Percentiles rank a stretch among this genome's conserved stretches.
Evolutionary conservation across 2,888 invertebrate genomes (phyloP).

Genomic region (Sturmia bella): DNA sequence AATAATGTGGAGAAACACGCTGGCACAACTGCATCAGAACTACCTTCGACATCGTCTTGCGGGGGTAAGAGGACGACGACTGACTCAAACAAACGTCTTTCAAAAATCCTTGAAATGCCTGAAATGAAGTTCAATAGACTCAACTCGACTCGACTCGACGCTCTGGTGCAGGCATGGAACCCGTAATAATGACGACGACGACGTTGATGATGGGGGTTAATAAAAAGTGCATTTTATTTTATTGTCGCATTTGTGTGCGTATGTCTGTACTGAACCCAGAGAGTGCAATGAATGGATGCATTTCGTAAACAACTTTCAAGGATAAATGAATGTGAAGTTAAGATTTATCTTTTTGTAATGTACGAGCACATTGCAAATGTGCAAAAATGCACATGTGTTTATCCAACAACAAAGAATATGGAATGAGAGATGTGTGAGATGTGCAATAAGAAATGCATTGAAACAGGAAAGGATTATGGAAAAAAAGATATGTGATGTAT

Average conservation of each 20-base stretch:
- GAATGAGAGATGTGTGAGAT: conserved; percentile 30
- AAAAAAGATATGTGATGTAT: not conserved
- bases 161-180: conserved; percentile 33
- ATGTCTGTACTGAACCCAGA: conserved; percentile 21
- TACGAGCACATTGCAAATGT: conserved; percentile 14
- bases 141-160: conserved; percentile 14
- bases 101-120: conserved; percentile 68
- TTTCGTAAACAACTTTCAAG: conserved; percentile 65
- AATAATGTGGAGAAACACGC: conserved; percentile 35
- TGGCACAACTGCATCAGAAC: conserved; percentile 29
- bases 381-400: conserved; percentile 45
- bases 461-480: conserved; percentile 51
- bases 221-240: conserved; percentile 66
- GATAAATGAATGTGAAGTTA: conserved; percentile 69
- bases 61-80: conserved; percentile 8
- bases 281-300: conserved; percentile 68
- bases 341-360: conserved; percentile 57
- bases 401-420: not conserved
- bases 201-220: conserved; percentile 52
- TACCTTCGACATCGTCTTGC: conserved; percentile 7
- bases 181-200: conserved; percentile 42
- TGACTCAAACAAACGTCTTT: conserved; percentile 56
- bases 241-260: conserved; percentile 53
- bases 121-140: conserved; percentile 66
- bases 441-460: conserved; percentile 42